phyloP scores from a whole-genome alignment of 2,888 invertebrate species.

The Leptarthrus brevirostris region DNA sequence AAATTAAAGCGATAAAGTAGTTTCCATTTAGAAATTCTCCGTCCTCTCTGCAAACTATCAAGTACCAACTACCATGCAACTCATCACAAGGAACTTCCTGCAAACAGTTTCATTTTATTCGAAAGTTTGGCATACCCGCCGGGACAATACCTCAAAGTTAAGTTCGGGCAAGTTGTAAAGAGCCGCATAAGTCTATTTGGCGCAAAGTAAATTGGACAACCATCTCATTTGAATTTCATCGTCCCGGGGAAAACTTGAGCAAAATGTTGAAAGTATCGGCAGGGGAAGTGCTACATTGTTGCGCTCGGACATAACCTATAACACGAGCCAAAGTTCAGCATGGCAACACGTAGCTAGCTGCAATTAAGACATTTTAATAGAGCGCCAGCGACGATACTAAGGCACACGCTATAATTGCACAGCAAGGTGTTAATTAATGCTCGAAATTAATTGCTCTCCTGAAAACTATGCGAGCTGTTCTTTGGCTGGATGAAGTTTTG shows the following conservation, averaged over 20 bases:
- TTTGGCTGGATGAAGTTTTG: conserved; percentile 9
- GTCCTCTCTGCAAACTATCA: no score
- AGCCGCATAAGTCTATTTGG: conserved; percentile 45
- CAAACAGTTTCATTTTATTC: conserved; percentile 36
- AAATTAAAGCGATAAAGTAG: conserved; percentile 35
- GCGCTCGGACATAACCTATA: conserved; percentile 18
- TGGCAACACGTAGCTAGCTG: conserved; percentile 22
- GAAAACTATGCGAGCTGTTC: conserved; percentile 2
- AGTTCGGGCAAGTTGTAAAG: conserved; percentile 40
- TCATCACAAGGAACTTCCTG: conserved; percentile 23
- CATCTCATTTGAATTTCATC: conserved; percentile 44
- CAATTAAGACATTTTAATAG: conserved; percentile 38
- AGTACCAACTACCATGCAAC: neutral
- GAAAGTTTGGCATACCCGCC: conserved; percentile 39
- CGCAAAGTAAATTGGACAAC: conserved; percentile 39
- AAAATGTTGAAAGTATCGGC: conserved; percentile 34
- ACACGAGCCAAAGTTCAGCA: conserved; percentile 25
- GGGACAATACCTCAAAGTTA: conserved; percentile 45
- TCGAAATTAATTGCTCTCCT: conserved; percentile 34
- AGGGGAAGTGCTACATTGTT: conserved; percentile 35
- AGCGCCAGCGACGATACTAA: conserved; percentile 18
- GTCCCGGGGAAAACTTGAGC: conserved; percentile 3
- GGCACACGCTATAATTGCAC: conserved; percentile 41
- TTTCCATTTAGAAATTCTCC: neutral
- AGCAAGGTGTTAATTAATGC: conserved; percentile 45